Evolutionary conservation across 1,140 invertebrate genomes (phyloP), one percentile per base, ranked within the genome.

Genomic region (Sarcophaga bullata): DNA sequence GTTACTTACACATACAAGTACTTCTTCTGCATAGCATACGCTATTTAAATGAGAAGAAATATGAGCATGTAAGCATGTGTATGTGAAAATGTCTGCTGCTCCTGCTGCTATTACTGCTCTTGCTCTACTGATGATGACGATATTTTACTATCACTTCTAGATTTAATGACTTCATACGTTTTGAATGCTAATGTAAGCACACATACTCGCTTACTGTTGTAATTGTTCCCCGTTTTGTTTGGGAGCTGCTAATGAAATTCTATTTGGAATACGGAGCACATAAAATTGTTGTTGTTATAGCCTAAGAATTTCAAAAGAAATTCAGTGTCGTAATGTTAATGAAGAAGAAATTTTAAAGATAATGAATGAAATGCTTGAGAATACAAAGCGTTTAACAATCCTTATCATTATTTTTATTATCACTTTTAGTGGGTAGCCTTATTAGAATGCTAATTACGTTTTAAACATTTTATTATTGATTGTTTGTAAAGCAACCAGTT

Each of bases 91-190:
- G n/a, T n/a, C n/a, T n/a, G n/a, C n/a, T n/a, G n/a, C n/a, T n/a
- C n/a, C n/a, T n/a, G n/a, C n/a, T n/a, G n/a, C n/a, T n/a, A 37
- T 4, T 37, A 4, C 25, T 37, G 25, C 25, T 37, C 1, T 37
- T 2, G 1, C 4, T 37, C 25, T 37, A 37, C 25, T 37, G 25
- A 37, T 17, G 19, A 68, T 68, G n/a, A 58, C n/a, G 54, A 58
- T 58, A 58, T 58, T 58, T 58, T 58, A 68, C 62, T 19, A 37
- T 37, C 25, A 25, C 62, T 68, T 68, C 62, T 68, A 68, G 62
- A 68, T 68, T 68, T 68, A 68, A 68, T 68, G 62, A 68, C 17
- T 68, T 68, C 19, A 68, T 68, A 68, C 19, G 62, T 68, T 68
- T 68, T 68, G 62, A 68, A 68, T 68, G 62, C 17, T 68, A 68